Base-by-base conservation (phyloP, 1,140 invertebrate genomes). In the Apis florea region DNA sequence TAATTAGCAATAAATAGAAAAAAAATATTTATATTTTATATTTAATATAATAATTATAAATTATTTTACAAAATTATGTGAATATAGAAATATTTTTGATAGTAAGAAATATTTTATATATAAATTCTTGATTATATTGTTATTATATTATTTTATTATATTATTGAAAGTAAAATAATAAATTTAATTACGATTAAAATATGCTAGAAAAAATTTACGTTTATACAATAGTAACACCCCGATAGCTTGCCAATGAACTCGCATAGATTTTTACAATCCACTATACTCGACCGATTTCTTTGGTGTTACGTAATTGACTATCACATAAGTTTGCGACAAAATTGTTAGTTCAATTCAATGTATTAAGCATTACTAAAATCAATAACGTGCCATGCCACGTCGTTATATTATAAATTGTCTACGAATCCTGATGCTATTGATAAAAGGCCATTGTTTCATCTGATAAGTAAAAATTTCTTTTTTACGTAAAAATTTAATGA, bases 281-380 rank as follows among this genome's bases (percentile, higher is more conserved):
- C 6, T 68, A 12, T 51, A 21, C 4, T 5, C 26, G 24, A 26
- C 31, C 24, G 56, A 17, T 75, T 58, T 19, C 21, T 67, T 6
- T 19, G 6, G 17, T 19, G 77, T 87, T 87, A 87, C 75, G 77
- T 84, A 87, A 87, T 84, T 81, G 73, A 47, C 17, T 12, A 24
- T 13, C 17, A 17, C 49, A 24, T 11, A 53, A 72, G 81, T 86
- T 86, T 77, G 76, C 73, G 72, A 78, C 68, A 81, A 87, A 86
- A 87, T 87, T 86, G 76, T 77, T 70, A 72, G 63, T 69, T 84
- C 77, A 85, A 86, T 84, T 73, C 75, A 47, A 58, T 68, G 72
- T 72, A 78, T 85, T 71, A 83, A 82, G 72, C 63, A 80, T 72
- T 78, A 81, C 67, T 58, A 69, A 87, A 80, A 87, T 87, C 85